Evolutionary conservation across 2,888 invertebrate species (phyloP).

Genomic region (Tiphia femorata): DNA sequence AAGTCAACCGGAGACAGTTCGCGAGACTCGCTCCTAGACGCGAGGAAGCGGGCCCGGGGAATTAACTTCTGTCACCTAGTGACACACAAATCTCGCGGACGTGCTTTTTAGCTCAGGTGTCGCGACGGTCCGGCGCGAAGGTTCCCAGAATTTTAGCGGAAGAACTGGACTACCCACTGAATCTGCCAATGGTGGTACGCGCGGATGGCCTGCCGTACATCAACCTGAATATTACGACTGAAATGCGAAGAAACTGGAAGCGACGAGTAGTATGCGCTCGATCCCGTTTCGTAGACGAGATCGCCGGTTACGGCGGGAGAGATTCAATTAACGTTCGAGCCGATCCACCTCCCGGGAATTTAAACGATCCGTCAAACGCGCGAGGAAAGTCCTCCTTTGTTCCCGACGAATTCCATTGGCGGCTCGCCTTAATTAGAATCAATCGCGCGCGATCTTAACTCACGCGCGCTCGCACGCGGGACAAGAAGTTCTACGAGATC

Average conservation of each 20-base stretch:
- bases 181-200: neutral
- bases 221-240: too few species aligned
- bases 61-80: conserved; percentile 25
- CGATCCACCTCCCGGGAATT: neutral
- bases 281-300: too few species aligned
- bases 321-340: neutral
- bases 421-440: conserved; percentile 1
- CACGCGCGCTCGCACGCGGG: too few species aligned
- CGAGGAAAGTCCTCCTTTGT: too few species aligned
- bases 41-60: conserved; percentile 12
- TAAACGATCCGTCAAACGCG: too few species aligned
- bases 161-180: conserved; percentile 12
- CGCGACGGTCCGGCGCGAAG: neutral
- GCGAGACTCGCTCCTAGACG: conserved; percentile 21
- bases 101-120: conserved; percentile 7
- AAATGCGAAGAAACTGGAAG: too few species aligned
- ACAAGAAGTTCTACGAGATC: too few species aligned
- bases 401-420: neutral
- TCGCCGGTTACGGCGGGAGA: neutral
- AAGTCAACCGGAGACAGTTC: conserved; percentile 29
- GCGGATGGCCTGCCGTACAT: too few species aligned
- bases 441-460: too few species aligned
- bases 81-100: conserved; percentile 11
- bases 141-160: conserved; percentile 18
- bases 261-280: too few species aligned